Percentiles rank a stretch among this genome's conserved stretches.
phyloP scores from a whole-genome alignment of 2,888 invertebrate genomes.

The Apamea monoglypha region DNA sequence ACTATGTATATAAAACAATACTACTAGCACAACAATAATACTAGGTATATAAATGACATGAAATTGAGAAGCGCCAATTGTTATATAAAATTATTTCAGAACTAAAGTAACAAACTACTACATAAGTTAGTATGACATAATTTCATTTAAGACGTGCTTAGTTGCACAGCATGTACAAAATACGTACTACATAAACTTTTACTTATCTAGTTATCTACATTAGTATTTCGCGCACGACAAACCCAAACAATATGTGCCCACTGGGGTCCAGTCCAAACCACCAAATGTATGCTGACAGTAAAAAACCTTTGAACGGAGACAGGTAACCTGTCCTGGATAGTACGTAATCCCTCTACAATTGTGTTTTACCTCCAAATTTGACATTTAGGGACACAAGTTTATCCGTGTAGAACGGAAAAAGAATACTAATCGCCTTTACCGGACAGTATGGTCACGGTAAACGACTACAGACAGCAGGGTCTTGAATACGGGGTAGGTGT shows the following conservation, averaged over 20 bases:
- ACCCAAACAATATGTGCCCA: conserved; percentile 47
- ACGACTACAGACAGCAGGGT: conserved; percentile 31
- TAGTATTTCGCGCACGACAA: conserved; percentile 53
- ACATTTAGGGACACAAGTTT: conserved; percentile 58
- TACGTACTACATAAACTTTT: conserved; percentile 45
- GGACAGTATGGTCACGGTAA: conserved; percentile 41
- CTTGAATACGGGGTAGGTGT: conserved; percentile 47
- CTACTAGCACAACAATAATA: background rate
- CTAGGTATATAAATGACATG: background rate
- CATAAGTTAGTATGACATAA: conserved; percentile 36
- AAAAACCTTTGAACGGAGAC: conserved; percentile 57
- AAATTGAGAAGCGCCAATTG: background rate
- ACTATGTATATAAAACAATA: background rate
- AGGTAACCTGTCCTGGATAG: conserved; percentile 52
- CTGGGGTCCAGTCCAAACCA: conserved; percentile 24
- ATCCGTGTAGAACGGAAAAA: conserved; percentile 50
- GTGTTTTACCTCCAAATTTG: conserved; percentile 61
- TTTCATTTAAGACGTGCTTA: conserved; percentile 38
- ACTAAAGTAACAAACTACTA: conserved; percentile 26
- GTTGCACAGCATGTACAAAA: conserved; percentile 22
- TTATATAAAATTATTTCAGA: conserved; percentile 25
- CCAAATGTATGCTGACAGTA: conserved; percentile 55
- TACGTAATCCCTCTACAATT: conserved; percentile 59
- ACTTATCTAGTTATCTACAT: conserved; percentile 39
- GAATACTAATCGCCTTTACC: conserved; percentile 62